Conservation (phyloP, 1,140 invertebrate species). For the Drosophila takahashii region DNA sequence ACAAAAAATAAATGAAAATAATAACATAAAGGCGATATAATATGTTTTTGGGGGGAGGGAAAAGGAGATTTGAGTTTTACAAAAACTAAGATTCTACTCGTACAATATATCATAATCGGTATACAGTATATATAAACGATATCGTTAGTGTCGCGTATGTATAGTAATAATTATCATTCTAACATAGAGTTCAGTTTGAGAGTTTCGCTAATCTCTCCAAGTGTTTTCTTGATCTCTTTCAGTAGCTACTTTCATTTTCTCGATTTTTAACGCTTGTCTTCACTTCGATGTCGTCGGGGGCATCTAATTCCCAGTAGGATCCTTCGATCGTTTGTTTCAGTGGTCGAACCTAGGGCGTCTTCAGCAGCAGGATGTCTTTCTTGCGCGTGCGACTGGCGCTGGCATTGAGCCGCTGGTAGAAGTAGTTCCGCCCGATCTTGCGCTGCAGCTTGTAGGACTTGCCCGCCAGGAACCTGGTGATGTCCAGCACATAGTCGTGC, state of each 20-base stretch:
- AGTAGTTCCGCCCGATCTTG: constrained; percentile 80
- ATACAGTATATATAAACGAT: constrained; percentile 59
- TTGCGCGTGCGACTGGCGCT: constrained; percentile 77
- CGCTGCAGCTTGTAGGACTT: constrained; percentile 82
- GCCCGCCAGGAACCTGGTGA: constrained; percentile 80
- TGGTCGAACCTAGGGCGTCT: constrained; percentile 58
- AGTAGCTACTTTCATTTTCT: constrained; percentile 36
- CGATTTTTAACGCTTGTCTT: constrained; percentile 46
- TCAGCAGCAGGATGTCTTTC: constrained; percentile 81
- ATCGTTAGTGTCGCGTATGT: constrained; percentile 55
- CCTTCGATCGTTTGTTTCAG: constrained; percentile 38
- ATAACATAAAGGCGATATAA: constrained; percentile 36
- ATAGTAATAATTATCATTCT: constrained; percentile 79
- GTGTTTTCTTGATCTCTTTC: constrained; percentile 32
- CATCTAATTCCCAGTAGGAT: background rate
- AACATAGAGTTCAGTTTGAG: constrained; percentile 72
- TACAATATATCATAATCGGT: constrained; percentile 68
- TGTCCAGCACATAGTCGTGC: constrained; percentile 72
- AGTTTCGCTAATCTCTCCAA: constrained; percentile 29
- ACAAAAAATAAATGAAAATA: constrained; percentile 64
- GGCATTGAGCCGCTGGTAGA: constrained; percentile 79
- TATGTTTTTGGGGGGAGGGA: constrained; percentile 15
- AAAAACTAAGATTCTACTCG: constrained; percentile 65
- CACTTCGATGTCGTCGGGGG: constrained; percentile 38
- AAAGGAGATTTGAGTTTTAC: constrained; percentile 45